phyloP scores from a whole-genome alignment of 2,797 vertebrate species.

The Erpetoichthys calabaricus region DNA sequence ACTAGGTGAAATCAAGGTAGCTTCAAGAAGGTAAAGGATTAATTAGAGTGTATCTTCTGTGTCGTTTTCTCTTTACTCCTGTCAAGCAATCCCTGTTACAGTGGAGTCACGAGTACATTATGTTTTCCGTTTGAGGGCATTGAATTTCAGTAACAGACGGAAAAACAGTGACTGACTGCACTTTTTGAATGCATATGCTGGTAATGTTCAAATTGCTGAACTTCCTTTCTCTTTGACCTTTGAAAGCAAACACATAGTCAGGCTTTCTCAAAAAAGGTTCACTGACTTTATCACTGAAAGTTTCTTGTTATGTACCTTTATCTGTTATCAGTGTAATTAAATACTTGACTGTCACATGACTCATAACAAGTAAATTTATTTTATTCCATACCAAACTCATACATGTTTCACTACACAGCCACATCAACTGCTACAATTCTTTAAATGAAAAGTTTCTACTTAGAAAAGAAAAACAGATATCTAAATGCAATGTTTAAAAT shows the following conservation, averaged over 20 bases:
- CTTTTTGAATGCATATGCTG: conserved; percentile 43
- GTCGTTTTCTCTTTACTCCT: conserved; percentile 56
- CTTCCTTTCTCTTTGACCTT: conserved; percentile 65
- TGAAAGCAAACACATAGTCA: conserved; percentile 43
- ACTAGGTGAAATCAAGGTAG: conserved; percentile 52
- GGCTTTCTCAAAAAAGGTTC: conserved; percentile 19
- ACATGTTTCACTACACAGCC: too few relatives aligned
- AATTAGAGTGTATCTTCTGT: conserved; percentile 66
- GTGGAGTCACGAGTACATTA: conserved; percentile 70
- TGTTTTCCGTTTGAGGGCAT: conserved; percentile 64
- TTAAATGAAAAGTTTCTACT: too few relatives aligned
- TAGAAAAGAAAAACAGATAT: too few relatives aligned
- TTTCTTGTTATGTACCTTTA: too few relatives aligned
- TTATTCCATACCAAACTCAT: too few relatives aligned
- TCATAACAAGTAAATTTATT: too few relatives aligned
- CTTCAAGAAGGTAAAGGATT: conserved; percentile 69
- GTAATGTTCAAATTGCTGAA: conserved; percentile 45
- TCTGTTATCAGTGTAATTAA: too few relatives aligned
- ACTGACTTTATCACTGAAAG: too few relatives aligned
- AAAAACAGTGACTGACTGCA: conserved; percentile 37
- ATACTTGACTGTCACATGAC: too few relatives aligned
- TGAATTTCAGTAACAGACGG: conserved; percentile 42
- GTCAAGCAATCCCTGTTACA: conserved; percentile 77
- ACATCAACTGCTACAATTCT: too few relatives aligned
- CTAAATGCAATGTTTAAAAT: too few relatives aligned